Evolutionary conservation across 2,113 vertebrate genomes (phyloP), one percentile per base, ranked within the genome.

Genomic region (Chroicocephalus ridibundus): DNA sequence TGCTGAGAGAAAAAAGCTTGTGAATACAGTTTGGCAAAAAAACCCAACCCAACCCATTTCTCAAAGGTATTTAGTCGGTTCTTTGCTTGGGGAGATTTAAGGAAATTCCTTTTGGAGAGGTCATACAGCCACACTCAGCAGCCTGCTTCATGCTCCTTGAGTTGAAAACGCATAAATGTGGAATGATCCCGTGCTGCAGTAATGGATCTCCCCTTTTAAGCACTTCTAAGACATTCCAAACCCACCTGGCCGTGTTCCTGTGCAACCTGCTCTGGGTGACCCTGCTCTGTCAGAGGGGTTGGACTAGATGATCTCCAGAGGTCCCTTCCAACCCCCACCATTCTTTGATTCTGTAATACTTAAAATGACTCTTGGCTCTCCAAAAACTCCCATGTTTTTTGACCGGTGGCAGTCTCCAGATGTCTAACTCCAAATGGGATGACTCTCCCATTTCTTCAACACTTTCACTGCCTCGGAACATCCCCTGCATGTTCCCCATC

Each of bases 401-500:
- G 2, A 24, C 21, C 8, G 0, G 9, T 38, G 24, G 1, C 32
- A 38, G 12, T 12, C 24, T 34, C 51, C 17, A 15, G 17, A 22
- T 64, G 13, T n/a, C 38, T 66, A 7, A 61, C 93, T 81, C 57
- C 57, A 55, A 4, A 10, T 3, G 34, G 70, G 60, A 32, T 22
- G 44, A 40, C 9, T 11, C 9, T 80, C 70, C 55, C 52, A 6
- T 40, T 93, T 70, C 61, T 82, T 46, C 71, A 90, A 5, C 70
- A 15, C 14, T 58, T 58, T 7, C 2, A 0, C 14, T 58, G 20
- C 38, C 54, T 6, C 2, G 0, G 36, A 31, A 20, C 12, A 0
- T 26, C 46, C 1, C 2, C 11, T 55, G 12, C 24, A 1, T 2
- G 8, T 32, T 91, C 42, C 40, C 14, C n/a, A 5, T 69, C 55